Evolutionary conservation across 2,113 vertebrate genomes (phyloP).

Genomic region (Coregonus clupeaformis): DNA sequence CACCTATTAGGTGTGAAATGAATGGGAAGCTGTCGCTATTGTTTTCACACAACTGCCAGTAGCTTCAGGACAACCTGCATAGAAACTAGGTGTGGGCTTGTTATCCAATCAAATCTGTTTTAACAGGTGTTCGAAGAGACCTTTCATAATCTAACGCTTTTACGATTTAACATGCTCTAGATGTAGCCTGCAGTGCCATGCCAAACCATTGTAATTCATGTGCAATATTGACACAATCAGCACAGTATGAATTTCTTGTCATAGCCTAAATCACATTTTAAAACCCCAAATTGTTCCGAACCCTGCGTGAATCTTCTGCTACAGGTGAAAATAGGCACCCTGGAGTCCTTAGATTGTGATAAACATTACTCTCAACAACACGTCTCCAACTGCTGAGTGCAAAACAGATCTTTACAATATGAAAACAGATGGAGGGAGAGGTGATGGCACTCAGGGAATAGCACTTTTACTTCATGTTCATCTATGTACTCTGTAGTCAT

Average conservation of each 20-base stretch:
- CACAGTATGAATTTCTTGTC: not conserved
- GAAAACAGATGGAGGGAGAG: constrained; percentile 58
- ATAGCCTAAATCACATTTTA: not conserved
- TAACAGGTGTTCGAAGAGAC: not conserved
- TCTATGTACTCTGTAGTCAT: constrained; percentile 24
- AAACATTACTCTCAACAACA: constrained; percentile 49
- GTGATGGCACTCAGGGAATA: constrained; percentile 60
- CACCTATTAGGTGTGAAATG: constrained; percentile 35
- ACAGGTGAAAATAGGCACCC: constrained; percentile 55
- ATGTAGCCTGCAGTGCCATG: not conserved
- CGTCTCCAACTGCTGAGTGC: constrained; percentile 45
- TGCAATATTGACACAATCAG: not conserved
- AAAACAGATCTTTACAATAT: constrained; percentile 57
- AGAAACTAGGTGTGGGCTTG: not conserved
- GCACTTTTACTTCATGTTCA: constrained; percentile 59
- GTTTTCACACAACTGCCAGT: constrained; percentile 17
- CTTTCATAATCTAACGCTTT: not conserved
- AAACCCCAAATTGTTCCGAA: not conserved
- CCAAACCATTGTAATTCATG: not conserved
- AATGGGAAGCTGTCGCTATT: constrained; percentile 28
- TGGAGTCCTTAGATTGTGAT: constrained; percentile 63
- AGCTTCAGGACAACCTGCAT: not conserved
- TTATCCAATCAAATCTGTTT: constrained; percentile 5
- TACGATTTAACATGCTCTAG: not conserved
- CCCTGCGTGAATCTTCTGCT: constrained; percentile 4